Base-by-base conservation (phyloP, 2,113 vertebrate genomes). In the Tenebrosternarchus preto region DNA sequence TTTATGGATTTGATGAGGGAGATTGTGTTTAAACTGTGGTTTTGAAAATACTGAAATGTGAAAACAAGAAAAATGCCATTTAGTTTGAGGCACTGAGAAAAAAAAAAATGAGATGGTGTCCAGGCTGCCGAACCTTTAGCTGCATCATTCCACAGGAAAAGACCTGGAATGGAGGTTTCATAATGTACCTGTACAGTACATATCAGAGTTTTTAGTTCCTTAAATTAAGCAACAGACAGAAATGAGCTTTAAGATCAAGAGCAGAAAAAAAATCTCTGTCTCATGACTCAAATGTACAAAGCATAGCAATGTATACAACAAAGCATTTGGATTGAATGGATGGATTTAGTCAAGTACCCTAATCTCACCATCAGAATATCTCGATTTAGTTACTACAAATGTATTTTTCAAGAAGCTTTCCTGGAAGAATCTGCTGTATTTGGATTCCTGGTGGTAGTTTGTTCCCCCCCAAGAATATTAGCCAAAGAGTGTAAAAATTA, bases 251-350 rank as follows among this genome's bases (percentile, higher is more conserved):
- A 77, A 78, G 0, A 82, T 85, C 60, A 88, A 81, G 79, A 36
- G 31, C 73, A 67, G n/a, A 76, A 56, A 81, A 56, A 81, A 85
- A 87, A 83, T 70, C 72, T 46, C 27, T 75, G 53, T 27, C 70
- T 77, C 73, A 72, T 86, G 78, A 85, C 76, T 39, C 80, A 43
- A 0, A 70, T 29, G 39, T 25, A 75, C 71, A 85, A 75, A 70
- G 29, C 50, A 8, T 68, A 81, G 63, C 36, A 74, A 76, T 74
- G 75, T 73, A 73, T 46, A n/a, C 20, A 56, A 68, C 9, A 36
- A 63, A 71, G 53, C 72, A 59, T 12, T 69, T 67, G 50, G 12
- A 12, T 12, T 50, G 43, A 50, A 50, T 71, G 20, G 39, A 22
- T 31, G 66, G 53, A 66, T 77, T 84, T 80, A 57, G 50, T 29